Evolutionary conservation across 2,113 vertebrate genomes (phyloP).

Genomic region (Carlito syrichta): DNA sequence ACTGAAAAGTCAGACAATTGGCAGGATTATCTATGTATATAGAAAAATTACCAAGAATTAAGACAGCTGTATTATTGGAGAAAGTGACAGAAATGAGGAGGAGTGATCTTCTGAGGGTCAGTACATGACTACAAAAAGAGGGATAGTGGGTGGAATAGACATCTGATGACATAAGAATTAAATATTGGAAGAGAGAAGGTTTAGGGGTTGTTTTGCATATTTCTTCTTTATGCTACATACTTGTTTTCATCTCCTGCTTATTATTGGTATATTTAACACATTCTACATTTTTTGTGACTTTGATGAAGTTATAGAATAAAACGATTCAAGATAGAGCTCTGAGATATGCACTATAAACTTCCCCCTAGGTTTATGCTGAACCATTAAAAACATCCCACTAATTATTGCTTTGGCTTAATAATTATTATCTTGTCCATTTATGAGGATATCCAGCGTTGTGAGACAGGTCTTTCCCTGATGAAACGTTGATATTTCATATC

Average conservation of each 20-base stretch:
- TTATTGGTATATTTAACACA: neutral
- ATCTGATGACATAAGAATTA: conserved; percentile 49
- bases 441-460: neutral
- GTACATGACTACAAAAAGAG: conserved; percentile 24
- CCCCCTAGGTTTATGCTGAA: neutral
- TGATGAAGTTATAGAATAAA: conserved; percentile 27
- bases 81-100: conserved; percentile 42
- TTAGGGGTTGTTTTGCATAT: conserved; percentile 33
- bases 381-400: neutral
- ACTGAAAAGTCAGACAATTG: neutral
- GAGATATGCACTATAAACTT: neutral
- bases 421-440: neutral
- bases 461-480: neutral
- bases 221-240: conserved; percentile 11
- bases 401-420: conserved; percentile 14
- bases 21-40: neutral
- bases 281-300: conserved; percentile 18
- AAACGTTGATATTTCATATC: conserved; percentile 39
- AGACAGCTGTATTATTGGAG: conserved; percentile 20
- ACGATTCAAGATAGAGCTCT: neutral
- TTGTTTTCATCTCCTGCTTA: conserved; percentile 37
- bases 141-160: neutral
- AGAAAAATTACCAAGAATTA: conserved; percentile 1
- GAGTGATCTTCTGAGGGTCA: conserved; percentile 37
- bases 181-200: neutral